Percentiles rank a stretch among this genome's conserved stretches.
Conservation (phyloP, 2,797 vertebrate species). For the Anas flavirostris region DNA sequence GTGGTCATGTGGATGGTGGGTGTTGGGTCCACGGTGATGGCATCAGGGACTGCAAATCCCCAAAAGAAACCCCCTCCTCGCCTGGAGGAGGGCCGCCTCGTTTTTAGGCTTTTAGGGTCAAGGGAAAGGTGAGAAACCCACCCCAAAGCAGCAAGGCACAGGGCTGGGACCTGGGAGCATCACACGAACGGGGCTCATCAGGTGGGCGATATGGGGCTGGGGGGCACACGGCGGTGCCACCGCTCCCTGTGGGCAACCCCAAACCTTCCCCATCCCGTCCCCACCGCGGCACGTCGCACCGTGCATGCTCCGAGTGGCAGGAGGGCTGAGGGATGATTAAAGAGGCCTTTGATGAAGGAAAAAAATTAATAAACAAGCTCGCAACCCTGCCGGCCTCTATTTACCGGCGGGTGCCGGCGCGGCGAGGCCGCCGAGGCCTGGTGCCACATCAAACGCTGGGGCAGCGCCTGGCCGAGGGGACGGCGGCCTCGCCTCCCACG, state of each 20-base stretch:
- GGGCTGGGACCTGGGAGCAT: not conserved
- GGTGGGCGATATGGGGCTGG: accelerated
- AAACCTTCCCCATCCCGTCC: not conserved
- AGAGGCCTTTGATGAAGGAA: slow-evolving; percentile 29
- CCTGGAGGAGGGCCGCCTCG: accelerated
- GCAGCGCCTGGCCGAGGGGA: not conserved
- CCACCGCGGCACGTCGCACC: accelerated
- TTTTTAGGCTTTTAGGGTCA: not conserved
- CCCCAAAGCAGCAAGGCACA: accelerated
- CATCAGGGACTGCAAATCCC: not conserved
- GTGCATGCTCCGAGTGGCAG: not conserved
- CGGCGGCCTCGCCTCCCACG: not conserved
- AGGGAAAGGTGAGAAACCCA: not conserved
- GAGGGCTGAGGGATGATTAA: slow-evolving; percentile 44
- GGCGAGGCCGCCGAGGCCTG: not conserved
- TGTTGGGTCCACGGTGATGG: not conserved
- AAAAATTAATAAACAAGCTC: slow-evolving; percentile 44
- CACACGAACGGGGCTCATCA: accelerated
- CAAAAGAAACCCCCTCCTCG: not conserved
- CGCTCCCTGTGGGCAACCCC: not conserved
- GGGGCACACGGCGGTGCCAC: not conserved
- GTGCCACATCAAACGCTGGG: slow-evolving; percentile 20
- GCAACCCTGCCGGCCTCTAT: not conserved
- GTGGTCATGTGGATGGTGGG: not conserved
- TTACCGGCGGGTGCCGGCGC: not conserved